A percentile compares a stretch with the other conserved stretches of the same genome.
Evolutionary conservation across 2,888 invertebrate species (phyloP).

Genomic region (Cataglyphis albicans): DNA sequence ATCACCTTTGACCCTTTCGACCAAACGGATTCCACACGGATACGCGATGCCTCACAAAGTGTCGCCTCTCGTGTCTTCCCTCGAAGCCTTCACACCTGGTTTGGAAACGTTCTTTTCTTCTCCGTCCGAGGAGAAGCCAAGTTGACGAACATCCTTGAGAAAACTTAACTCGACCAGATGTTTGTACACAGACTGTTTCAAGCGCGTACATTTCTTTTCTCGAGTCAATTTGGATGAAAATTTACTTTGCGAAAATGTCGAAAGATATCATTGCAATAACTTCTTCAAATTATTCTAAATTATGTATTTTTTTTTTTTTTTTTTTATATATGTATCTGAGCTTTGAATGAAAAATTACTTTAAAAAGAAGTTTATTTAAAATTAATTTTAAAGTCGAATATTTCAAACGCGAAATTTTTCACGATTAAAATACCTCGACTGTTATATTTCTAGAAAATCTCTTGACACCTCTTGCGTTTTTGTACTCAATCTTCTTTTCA

Average conservation of each 20-base stretch:
- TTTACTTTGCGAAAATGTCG: background rate
- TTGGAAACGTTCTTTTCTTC: slow-evolving; percentile 44
- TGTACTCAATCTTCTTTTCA: slow-evolving; percentile 20
- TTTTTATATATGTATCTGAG: background rate
- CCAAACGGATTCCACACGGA: slow-evolving; percentile 66
- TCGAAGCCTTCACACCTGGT: slow-evolving; percentile 54
- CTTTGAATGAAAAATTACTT: slow-evolving; percentile 5
- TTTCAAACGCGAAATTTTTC: slow-evolving; percentile 3
- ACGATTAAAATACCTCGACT: slow-evolving; percentile 7
- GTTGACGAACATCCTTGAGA: slow-evolving; percentile 17
- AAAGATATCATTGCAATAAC: background rate
- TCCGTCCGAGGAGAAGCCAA: background rate
- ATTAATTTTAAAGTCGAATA: slow-evolving; percentile 24
- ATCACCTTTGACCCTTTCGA: slow-evolving; percentile 80
- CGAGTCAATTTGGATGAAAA: slow-evolving; percentile 8
- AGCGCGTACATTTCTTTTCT: background rate
- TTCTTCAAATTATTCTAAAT: slow-evolving; percentile 14
- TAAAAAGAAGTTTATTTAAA: slow-evolving; percentile 4
- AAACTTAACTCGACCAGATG: background rate
- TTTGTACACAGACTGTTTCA: slow-evolving; percentile 6
- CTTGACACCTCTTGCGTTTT: background rate
- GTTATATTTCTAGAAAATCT: slow-evolving; percentile 25
- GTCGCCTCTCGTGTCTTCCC: slow-evolving; percentile 33
- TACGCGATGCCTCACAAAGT: slow-evolving; percentile 32
- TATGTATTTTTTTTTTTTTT: background rate